Percentiles rank a stretch among this genome's conserved stretches.
These are phyloP conservation scores for Tragelaphus strepsiceros DNA, from an alignment of 2,113 vertebrate species.

Conservation along the genomic window DNA sequence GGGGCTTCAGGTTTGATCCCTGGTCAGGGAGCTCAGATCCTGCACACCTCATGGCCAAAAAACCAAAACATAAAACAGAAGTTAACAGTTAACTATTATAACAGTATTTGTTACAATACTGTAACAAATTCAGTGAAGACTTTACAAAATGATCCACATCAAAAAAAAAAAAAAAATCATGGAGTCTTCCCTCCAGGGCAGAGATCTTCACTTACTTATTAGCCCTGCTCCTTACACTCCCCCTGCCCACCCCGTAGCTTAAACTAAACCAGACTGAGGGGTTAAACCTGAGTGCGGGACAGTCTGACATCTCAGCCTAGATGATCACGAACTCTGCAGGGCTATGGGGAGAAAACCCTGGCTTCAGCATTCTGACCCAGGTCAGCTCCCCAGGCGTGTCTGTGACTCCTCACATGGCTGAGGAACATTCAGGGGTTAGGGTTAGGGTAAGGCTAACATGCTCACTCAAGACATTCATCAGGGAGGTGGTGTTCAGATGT, in stretches of 20 bases:
- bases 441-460: background rate
- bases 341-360: background rate
- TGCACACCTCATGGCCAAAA: background rate
- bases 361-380: background rate
- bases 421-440: background rate
- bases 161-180: background rate
- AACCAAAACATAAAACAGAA: background rate
- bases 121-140: too few relatives aligned
- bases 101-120: background rate
- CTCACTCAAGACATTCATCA: background rate
- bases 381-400: fast-evolving
- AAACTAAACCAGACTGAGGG: background rate
- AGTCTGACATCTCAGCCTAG: background rate
- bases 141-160: too few relatives aligned
- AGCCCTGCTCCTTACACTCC: background rate
- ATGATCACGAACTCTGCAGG: fast-evolving
- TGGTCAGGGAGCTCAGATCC: background rate
- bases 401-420: background rate
- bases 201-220: background rate
- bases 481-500: background rate
- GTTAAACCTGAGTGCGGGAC: too few relatives aligned
- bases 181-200: too few relatives aligned
- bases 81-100: background rate
- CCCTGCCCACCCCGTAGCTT: background rate
- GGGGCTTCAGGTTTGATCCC: background rate